phyloP scores from a whole-genome alignment of 2,113 vertebrate genomes.

The Dolichallabes microphthalmus region DNA sequence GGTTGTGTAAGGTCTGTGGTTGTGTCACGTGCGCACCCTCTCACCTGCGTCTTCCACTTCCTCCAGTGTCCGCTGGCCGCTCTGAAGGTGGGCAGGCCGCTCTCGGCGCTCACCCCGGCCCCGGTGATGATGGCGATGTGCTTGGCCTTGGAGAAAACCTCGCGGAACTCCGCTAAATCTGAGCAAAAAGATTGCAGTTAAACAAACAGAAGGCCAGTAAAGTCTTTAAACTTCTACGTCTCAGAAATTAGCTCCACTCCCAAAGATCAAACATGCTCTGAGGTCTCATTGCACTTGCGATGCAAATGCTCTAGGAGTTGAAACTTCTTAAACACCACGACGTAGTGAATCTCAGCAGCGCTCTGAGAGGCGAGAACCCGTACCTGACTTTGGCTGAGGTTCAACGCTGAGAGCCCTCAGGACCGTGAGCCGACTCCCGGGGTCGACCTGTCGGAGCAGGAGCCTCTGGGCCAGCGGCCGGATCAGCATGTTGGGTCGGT shows the following conservation, averaged over 20 bases:
- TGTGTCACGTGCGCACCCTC: background rate
- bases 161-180: slow-evolving; percentile 88
- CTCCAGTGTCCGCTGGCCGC: slow-evolving; percentile 89
- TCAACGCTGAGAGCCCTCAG: background rate
- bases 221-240: background rate
- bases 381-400: slow-evolving; percentile 32
- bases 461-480: slow-evolving; percentile 4
- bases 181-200: background rate
- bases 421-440: background rate
- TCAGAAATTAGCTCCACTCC: background rate
- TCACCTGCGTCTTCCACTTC: slow-evolving; percentile 90
- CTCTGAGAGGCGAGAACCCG: no score
- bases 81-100: slow-evolving; percentile 88
- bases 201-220: background rate
- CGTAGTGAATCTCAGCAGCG: background rate
- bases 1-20: no score
- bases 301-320: background rate
- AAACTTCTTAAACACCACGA: background rate
- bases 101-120: slow-evolving; percentile 89
- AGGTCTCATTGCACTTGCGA: background rate
- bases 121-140: slow-evolving; percentile 91
- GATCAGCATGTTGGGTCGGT: slow-evolving; percentile 26
- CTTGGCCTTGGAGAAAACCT: slow-evolving; percentile 85
- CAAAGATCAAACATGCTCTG: background rate
- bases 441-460: background rate